Base-by-base conservation (phyloP, 2,888 invertebrate genomes). In the Amiota minor region DNA sequence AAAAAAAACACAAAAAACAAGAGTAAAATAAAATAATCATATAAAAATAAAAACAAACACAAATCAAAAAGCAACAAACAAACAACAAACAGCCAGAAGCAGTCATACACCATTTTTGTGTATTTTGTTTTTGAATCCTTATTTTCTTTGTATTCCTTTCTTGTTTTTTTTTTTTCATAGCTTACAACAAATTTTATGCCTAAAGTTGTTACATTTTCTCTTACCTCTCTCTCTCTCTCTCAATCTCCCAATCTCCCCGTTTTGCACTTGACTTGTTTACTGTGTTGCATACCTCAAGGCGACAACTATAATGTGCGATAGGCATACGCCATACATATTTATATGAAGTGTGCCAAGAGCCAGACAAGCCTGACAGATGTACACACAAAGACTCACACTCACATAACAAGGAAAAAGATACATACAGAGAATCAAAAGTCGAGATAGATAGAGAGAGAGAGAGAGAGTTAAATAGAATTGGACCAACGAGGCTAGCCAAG, bases 151-250 rank as follows among this genome's bases (percentile, higher is more conserved):
- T 74, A 73, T 50, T 53, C 69, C 65, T 70, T 50, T 72, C 61
- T 67, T 59, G 53, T 67, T 75, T 74, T 59, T 47, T 68, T 71
- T 71, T 50, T 69, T 70, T 72, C 70, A 79, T 83, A 82, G 85
- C 85, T 83, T 85, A 83, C 82, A 35, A 35, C 35, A 84, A 84
- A 83, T 79, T 81, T 20, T 84, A 84, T 70, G 83, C 85, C 84
- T 85, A 81, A 82, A 83, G 84, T 84, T 50, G 53, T 50, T 50
- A n/a, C 53, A 9, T 50, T 50, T 12, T 50, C 12, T 4, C 3
- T 35, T 35, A 1, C 3, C 23, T 23, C 23, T 23, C 23, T 23
- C 23, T 23, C 23, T 23, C 23, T 23, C 23, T 23, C 23, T 23
- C 23, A 84, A 83, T 82, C 83, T 81, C 76, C 79, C 70, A n/a